phyloP scores from a whole-genome alignment of 1,140 invertebrate genomes.

The Megalopta genalis region DNA sequence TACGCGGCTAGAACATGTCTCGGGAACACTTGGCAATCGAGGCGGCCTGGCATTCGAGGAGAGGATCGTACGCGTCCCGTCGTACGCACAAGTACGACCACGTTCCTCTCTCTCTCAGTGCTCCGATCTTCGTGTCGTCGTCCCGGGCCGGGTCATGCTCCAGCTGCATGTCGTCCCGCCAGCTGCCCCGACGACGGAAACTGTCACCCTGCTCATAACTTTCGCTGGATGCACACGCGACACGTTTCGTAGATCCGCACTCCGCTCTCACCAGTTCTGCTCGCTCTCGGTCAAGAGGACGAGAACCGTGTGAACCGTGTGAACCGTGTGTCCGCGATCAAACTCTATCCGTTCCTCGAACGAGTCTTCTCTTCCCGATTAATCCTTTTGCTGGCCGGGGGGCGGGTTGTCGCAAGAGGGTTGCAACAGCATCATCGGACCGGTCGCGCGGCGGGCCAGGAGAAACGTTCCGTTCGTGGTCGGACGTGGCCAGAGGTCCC shows the following conservation, averaged over 20 bases:
- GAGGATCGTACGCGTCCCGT: constrained; percentile 10
- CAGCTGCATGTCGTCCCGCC: constrained; percentile 50
- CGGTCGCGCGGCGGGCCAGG: background rate
- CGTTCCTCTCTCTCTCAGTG: constrained; percentile 55
- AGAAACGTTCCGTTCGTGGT: constrained; percentile 31
- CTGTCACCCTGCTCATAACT: constrained; percentile 52
- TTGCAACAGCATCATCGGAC: no score
- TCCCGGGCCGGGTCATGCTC: constrained; percentile 43
- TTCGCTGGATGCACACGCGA: background rate
- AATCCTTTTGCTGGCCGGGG: no score
- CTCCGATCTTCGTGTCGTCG: constrained; percentile 43
- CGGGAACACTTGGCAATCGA: constrained; percentile 72
- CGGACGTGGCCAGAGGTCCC: constrained; percentile 17
- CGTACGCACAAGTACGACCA: constrained; percentile 13
- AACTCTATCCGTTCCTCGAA: no score
- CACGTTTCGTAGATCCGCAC: background rate
- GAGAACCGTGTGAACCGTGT: no score
- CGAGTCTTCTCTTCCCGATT: no score
- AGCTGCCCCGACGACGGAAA: constrained; percentile 31
- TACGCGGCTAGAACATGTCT: constrained; percentile 32
- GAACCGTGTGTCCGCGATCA: no score
- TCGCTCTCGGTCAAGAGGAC: no score
- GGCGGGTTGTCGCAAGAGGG: background rate
- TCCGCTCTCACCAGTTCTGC: no score
- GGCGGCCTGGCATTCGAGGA: background rate